Base-by-base conservation (phyloP, 2,888 invertebrate genomes). In the Agonopterix heracliana region DNA sequence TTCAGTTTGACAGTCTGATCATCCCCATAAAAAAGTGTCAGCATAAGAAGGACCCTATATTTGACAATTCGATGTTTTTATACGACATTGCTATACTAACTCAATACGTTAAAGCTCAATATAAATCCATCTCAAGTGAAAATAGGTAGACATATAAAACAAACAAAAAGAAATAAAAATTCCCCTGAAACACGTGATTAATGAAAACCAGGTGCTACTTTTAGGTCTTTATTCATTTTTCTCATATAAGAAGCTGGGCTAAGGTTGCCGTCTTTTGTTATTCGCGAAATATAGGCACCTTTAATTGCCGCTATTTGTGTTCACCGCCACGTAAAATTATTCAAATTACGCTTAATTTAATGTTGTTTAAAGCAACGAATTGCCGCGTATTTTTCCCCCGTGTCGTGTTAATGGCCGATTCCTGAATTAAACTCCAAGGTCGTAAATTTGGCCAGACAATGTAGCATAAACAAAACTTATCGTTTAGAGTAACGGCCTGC, bases 261-360 rank as follows among this genome's bases (percentile, higher is more conserved):
- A 3, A 41, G 41, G 11, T 34, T 13, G 12, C 44, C n/a, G 41
- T 40, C 45, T 48, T 48, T 44, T 48, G 34, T 64, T 70, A 65
- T 69, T 70, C 66, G 66, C 71, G 61, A 73, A 71, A 74, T 66
- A 67, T 62, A 53, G 55, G 62, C 64, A 71, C 68, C 74, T 75
- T 79, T 81, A 83, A 81, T 82, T 81, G 71, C 74, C 66, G 72
- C 77, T 73, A 76, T 84, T 82, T 74, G 78, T 78, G 81, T 68
- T 77, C 81, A 78, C 76, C 68, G 73, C 78, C 76, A 80, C 81
- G 79, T 76, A 74, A 81, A 81, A 81, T 81, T 75, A 83, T 83
- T 80, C 80, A 81, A 83, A 81, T 83, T 79, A 72, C 72, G 74
- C 71, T 75, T 72, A 77, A 81, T 80, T 81, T 79, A 77, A 78